Conservation (phyloP, 1,140 invertebrate genomes). For the Meloidogyne floridensis region DNA sequence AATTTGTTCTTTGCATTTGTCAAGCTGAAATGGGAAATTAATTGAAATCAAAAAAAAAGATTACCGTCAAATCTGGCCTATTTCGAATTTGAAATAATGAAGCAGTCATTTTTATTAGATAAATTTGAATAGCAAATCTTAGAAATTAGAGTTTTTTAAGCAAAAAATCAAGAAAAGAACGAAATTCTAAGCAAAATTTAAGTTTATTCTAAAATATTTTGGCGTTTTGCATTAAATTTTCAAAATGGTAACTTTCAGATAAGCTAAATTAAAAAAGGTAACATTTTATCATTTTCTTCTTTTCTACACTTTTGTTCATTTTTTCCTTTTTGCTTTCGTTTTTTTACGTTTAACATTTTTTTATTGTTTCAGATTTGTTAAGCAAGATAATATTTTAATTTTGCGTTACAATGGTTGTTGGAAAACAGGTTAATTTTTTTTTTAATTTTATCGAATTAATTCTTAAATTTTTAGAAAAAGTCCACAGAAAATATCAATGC, state of each 20-base stretch:
- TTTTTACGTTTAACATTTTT: not conserved
- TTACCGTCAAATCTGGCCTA: too few relatives aligned
- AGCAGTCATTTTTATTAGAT: too few relatives aligned
- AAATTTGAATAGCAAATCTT: too few relatives aligned
- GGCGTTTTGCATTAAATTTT: too few relatives aligned
- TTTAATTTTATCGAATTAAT: not conserved
- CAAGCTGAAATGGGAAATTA: constrained; percentile 66
- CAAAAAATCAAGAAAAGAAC: not conserved
- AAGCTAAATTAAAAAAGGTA: too few relatives aligned
- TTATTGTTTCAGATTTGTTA: not conserved
- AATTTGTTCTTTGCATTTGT: constrained; percentile 87
- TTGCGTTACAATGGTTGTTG: constrained; percentile 45
- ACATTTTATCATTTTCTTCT: too few relatives aligned
- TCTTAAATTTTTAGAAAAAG: constrained; percentile 78
- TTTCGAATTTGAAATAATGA: too few relatives aligned
- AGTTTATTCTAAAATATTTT: not conserved
- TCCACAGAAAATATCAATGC: constrained; percentile 98
- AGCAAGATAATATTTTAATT: not conserved
- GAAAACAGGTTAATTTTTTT: constrained; percentile 45
- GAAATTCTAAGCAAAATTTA: not conserved
- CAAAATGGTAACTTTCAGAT: too few relatives aligned
- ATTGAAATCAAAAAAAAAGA: not conserved
- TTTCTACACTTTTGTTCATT: too few relatives aligned
- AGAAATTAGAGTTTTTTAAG: too few relatives aligned
- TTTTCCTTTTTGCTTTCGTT: too few relatives aligned